A percentile compares a stretch with the other conserved stretches of the same genome.
Conservation (phyloP, 2,888 invertebrate genomes). For the Diplazon laetatorius region DNA sequence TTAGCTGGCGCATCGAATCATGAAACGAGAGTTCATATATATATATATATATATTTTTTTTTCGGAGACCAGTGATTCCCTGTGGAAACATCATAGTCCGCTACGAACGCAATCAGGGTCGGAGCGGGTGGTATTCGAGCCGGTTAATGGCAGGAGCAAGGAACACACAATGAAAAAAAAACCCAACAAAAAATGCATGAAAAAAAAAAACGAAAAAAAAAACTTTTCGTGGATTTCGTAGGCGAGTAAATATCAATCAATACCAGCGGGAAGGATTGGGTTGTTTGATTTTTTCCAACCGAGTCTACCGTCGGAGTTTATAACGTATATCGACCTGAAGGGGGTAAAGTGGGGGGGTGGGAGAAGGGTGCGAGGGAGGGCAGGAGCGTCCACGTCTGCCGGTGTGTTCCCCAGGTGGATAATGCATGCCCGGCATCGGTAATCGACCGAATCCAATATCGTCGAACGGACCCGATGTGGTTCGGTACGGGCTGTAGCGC, state of each 20-base stretch:
- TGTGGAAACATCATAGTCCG: too few relatives aligned
- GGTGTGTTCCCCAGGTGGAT: conserved; percentile 70
- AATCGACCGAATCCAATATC: conserved; percentile 77
- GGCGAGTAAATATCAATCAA: conserved; percentile 1
- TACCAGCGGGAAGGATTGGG: not conserved
- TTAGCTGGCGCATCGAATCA: too few relatives aligned
- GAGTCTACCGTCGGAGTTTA: not conserved
- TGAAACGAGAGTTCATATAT: too few relatives aligned
- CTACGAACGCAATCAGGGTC: too few relatives aligned
- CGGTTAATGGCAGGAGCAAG: not conserved
- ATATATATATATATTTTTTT: too few relatives aligned
- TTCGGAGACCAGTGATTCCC: too few relatives aligned
- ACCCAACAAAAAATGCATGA: too few relatives aligned
- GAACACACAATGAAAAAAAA: too few relatives aligned
- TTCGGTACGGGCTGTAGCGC: conserved; percentile 56
- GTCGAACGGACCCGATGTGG: conserved; percentile 70
- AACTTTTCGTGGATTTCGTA: not conserved
- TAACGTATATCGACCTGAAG: not conserved
- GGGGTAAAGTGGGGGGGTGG: too few relatives aligned
- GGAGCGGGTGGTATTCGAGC: not conserved
- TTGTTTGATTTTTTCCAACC: conserved; percentile 22
- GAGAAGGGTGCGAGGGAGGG: not conserved
- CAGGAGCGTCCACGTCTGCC: conserved; percentile 13
- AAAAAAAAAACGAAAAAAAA: too few relatives aligned
- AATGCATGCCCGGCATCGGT: conserved; percentile 76